These are phyloP conservation scores for Danio tinwini DNA, from an alignment of 2,797 vertebrate species.

Conservation along the genomic window DNA sequence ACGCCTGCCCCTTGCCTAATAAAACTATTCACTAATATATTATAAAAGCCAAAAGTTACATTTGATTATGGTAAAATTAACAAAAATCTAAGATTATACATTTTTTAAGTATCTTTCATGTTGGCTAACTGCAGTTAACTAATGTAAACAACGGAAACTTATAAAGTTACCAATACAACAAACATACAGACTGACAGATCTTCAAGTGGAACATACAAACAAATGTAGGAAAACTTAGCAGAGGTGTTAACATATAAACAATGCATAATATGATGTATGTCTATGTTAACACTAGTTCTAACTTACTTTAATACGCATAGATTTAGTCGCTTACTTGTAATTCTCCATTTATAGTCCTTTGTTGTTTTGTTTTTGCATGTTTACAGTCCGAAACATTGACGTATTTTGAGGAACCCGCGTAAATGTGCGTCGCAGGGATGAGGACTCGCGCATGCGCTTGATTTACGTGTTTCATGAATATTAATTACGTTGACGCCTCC, in stretches of 20 bases:
- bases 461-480: not conserved
- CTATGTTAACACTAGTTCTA: too few relatives aligned
- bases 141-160: too few relatives aligned
- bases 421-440: not conserved
- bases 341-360: not conserved
- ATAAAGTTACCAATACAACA: too few relatives aligned
- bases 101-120: too few relatives aligned
- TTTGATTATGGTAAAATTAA: too few relatives aligned
- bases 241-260: not conserved
- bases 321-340: constrained; percentile 7
- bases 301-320: not conserved
- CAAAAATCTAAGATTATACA: too few relatives aligned
- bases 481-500: not conserved
- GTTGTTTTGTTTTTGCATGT: not conserved
- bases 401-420: constrained; percentile 26
- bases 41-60: too few relatives aligned
- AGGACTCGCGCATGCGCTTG: not conserved
- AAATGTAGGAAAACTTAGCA: not conserved
- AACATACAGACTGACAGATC: not conserved
- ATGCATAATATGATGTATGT: not conserved
- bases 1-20: too few relatives aligned
- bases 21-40: too few relatives aligned
- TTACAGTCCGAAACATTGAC: not conserved
- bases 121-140: too few relatives aligned
- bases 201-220: not conserved